Evolutionary conservation across 2,113 vertebrate genomes (phyloP), one percentile per base, ranked within the genome.

Genomic region (Erinaceus europaeus): DNA sequence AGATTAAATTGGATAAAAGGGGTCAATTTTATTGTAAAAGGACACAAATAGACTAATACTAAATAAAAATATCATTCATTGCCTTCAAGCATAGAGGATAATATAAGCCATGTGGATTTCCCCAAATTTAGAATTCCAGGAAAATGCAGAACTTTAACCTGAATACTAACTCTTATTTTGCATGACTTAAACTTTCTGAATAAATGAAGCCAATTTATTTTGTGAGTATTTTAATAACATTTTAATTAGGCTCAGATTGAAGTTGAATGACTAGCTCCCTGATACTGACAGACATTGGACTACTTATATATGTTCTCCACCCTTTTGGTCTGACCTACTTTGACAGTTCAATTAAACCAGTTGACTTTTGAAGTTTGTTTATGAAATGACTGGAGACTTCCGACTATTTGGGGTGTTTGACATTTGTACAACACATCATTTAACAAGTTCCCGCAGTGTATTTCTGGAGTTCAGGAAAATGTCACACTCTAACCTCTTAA

Each of bases 301-400:
- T 94, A 73, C 90, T 93, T 92, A 84, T 90, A 74, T 71, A 69
- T 38, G 77, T 17, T 86, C 53, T 52, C 76, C 4, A 2, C 32
- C 36, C 50, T 92, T 86, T 93, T 40, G 64, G 6, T 75, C 6
- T 93, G 94, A 13, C 59, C 55, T 94, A 48, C 36, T 94, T 95
- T 93, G 83, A 93, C 57, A 90, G 62, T 57, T 91, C 74, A 93
- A 87, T 55, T 93, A 84, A 90, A 90, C 55, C 32, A 69, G 8
- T 5, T 86, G 53, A 57, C 69, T 95, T 93, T 83, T 67, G 77
- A 88, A 88, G 78, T 91, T 89, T 88, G 23, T 78, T 95, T 94
- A 89, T 53, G 64, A 77, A 91, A 46, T 29, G 82, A 0, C 27
- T 80, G 46, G 68, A 67, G 3, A 6, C 90, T 12, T 9, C 76